Evolutionary conservation across 2,888 invertebrate species (phyloP), one percentile per base, ranked within the genome.

Genomic region (Troilus luridus): DNA sequence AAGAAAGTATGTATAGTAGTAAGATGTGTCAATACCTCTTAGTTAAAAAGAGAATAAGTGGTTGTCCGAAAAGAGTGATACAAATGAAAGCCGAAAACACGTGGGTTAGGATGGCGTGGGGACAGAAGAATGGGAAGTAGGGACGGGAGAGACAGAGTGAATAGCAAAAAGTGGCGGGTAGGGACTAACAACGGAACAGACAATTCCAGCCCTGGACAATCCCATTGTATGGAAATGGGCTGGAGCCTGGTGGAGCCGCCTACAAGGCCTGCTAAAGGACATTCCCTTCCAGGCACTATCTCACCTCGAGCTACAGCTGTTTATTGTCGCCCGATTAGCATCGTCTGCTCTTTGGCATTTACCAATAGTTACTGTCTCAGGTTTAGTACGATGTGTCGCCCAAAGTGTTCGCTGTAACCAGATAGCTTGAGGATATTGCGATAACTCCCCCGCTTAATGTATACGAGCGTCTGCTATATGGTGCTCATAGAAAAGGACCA

Each of bases 221-320:
- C 56, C 85, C 85, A 85, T 85, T 85, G 85, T 85, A 85, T 85
- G 85, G 85, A 85, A 85, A 85, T 85, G 72, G 72, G 41, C 14
- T 56, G 21, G n/a, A 41, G n/a, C 56, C 19, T 21, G n/a, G n/a
- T 10, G 85, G 85, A 85, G 85, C 54, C 85, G 85, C 85, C 85
- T 85, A 85, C 85, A 41, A 41, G 27, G 27, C 10, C 72, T 41
- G 17, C 41, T 41, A 41, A 41, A 77, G 72, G 27, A 77, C 72
- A 77, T 41, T 27, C 85, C 56, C 85, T 14, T 58, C 11, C 56
- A 56, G 85, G 85, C 85, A 85, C 85, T 58, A 56, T 85, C 14
- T 58, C 56, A 85, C 85, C 85, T 56, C 7, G 5, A 56, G 21
- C 54, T n/a, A 85, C 56, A 85, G 85, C 56, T 85, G 56, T 85